These are phyloP conservation scores for Ranitomeya variabilis DNA, from an alignment of 2,113 vertebrate genomes.

Conservation along the genomic window DNA sequence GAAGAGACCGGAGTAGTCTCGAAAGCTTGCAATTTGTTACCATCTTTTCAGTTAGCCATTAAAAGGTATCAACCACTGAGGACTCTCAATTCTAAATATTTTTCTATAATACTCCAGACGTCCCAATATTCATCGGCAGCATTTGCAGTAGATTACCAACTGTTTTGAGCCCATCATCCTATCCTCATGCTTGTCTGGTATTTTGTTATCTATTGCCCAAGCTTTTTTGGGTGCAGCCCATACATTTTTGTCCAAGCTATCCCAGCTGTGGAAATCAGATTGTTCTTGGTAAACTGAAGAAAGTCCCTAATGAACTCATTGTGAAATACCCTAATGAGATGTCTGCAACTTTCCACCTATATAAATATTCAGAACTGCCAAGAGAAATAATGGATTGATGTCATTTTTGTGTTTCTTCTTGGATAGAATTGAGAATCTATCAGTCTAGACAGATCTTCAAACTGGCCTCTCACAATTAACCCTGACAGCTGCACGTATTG, in stretches of 20 bases:
- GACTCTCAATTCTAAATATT: too few species aligned
- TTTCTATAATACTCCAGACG: neutral
- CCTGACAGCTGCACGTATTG: conserved; percentile 19
- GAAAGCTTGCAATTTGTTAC: too few species aligned
- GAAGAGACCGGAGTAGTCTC: too few species aligned
- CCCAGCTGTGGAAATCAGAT: conserved; percentile 24
- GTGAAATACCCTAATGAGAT: conserved; percentile 10
- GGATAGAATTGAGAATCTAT: neutral
- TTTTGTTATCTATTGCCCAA: neutral
- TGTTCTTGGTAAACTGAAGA: conserved; percentile 13
- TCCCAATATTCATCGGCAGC: neutral
- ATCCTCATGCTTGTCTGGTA: neutral
- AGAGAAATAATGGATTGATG: conserved; percentile 27
- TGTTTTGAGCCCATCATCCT: neutral
- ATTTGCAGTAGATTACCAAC: neutral
- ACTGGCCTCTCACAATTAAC: neutral
- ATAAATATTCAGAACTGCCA: conserved; percentile 24
- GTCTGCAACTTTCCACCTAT: conserved; percentile 15
- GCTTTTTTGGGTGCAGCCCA: neutral
- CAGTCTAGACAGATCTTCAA: conserved; percentile 36
- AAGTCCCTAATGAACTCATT: conserved; percentile 29
- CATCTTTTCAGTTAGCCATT: too few species aligned
- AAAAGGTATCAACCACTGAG: too few species aligned
- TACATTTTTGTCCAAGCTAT: neutral
- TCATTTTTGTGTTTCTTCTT: conserved; percentile 12